phyloP scores from a whole-genome alignment of 2,888 invertebrate species.

The Chalcis sispes region DNA sequence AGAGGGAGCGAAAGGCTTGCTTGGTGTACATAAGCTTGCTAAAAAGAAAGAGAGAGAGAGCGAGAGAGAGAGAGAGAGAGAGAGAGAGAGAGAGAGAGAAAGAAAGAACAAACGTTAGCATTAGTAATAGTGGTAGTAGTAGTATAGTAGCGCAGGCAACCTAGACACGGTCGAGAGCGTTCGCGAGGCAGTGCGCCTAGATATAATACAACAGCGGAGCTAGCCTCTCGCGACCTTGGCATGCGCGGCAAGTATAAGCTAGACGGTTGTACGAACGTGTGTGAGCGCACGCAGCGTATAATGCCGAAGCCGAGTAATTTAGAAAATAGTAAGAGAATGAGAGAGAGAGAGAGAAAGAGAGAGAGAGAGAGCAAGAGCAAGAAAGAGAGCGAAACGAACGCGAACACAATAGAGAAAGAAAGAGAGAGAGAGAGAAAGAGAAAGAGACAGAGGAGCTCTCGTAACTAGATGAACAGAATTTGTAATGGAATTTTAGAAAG shows the following conservation, averaged over 20 bases:
- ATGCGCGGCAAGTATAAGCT: constrained; percentile 7
- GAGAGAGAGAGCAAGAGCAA: background rate
- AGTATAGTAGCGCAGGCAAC: constrained; percentile 36
- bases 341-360: constrained; percentile 9
- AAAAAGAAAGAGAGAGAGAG: background rate
- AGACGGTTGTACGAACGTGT: background rate
- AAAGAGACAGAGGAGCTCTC: no score
- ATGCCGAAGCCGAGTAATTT: no score
- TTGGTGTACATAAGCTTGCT: background rate
- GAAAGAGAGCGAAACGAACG: background rate
- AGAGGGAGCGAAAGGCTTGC: constrained; percentile 16
- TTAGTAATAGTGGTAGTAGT: background rate
- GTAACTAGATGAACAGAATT: constrained; percentile 1
- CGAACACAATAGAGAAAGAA: background rate
- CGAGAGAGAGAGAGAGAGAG: background rate
- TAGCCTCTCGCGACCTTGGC: constrained; percentile 59
- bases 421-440: background rate
- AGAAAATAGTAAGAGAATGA: background rate
- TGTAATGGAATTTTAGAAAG: background rate
- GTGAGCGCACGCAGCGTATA: background rate
- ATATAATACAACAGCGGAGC: no score
- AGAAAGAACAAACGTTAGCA: background rate
- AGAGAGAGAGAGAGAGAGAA: constrained; percentile 3
- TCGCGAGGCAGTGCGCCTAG: constrained; percentile 42
- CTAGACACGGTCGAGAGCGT: constrained; percentile 56